Conservation (phyloP, 2,113 vertebrate species). For the Leuciscus idus region DNA sequence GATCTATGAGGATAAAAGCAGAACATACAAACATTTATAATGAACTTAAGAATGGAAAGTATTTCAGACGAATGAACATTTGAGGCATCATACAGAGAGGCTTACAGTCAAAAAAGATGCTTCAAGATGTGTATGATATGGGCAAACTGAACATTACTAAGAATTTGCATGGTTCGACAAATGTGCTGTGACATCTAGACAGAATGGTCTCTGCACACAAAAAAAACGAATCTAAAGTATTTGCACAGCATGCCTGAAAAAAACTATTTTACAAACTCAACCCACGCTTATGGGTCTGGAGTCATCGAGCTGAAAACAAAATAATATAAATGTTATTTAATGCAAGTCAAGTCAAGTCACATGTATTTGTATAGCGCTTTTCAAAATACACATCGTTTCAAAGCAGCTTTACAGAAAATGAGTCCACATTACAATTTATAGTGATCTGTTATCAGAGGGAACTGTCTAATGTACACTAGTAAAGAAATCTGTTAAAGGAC, state of each 20-base stretch:
- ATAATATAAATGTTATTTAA: slow-evolving; percentile 48
- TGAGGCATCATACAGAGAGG: background rate
- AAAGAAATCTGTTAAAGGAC: background rate
- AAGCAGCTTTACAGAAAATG: no score
- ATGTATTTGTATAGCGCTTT: no score
- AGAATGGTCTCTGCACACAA: slow-evolving; percentile 5
- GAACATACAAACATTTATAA: slow-evolving; percentile 38
- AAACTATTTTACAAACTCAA: slow-evolving; percentile 67
- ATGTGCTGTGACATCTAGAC: background rate
- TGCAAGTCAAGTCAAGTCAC: no score
- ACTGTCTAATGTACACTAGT: background rate
- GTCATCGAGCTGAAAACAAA: slow-evolving; percentile 77
- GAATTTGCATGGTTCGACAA: background rate
- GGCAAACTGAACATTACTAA: background rate
- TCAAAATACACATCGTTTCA: no score
- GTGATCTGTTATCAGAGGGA: no score
- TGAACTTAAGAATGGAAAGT: slow-evolving; percentile 1
- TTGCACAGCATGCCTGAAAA: slow-evolving; percentile 63
- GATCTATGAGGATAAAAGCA: slow-evolving; percentile 77
- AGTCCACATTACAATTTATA: no score
- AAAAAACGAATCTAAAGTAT: slow-evolving; percentile 7
- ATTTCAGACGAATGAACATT: background rate
- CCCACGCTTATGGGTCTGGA: slow-evolving; percentile 77
- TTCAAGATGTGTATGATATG: slow-evolving; percentile 5
- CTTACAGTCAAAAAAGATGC: background rate